Percentiles rank a stretch among this genome's conserved stretches.
Conservation (phyloP, 1,140 invertebrate species). For the Drosophila baimaii region DNA sequence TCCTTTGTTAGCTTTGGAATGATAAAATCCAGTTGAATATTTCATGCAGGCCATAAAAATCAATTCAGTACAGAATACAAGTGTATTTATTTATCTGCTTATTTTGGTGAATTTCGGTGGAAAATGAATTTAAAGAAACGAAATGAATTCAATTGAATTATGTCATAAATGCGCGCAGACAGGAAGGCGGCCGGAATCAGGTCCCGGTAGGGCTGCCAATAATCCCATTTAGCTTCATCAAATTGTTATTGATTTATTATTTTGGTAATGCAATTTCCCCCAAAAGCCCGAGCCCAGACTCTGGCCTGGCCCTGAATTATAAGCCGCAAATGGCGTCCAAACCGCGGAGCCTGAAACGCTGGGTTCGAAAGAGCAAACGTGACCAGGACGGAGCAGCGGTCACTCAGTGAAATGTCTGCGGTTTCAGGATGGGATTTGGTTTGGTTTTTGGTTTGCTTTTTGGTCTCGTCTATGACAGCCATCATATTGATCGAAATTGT, state of each 20-base stretch:
- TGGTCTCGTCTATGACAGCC: not conserved
- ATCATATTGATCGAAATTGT: constrained; percentile 6
- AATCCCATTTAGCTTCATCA: constrained; percentile 72
- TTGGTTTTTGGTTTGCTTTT: constrained; percentile 12
- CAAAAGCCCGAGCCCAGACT: not conserved
- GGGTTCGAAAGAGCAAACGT: constrained; percentile 34
- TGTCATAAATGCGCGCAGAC: constrained; percentile 65
- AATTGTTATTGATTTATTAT: constrained; percentile 80
- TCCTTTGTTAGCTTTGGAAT: constrained; percentile 43
- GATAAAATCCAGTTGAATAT: constrained; percentile 61
- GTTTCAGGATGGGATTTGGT: constrained; percentile 29
- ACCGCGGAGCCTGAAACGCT: constrained; percentile 27
- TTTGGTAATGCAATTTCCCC: constrained; percentile 77
- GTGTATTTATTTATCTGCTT: constrained; percentile 38
- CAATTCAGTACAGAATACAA: constrained; percentile 54
- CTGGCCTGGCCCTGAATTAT: constrained; percentile 34
- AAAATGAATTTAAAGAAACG: constrained; percentile 67
- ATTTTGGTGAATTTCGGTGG: constrained; percentile 19
- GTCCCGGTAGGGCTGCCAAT: constrained; percentile 58
- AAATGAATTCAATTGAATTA: constrained; percentile 80
- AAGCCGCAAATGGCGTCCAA: constrained; percentile 42
- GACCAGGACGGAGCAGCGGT: constrained; percentile 28
- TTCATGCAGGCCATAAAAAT: constrained; percentile 65
- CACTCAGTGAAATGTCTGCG: constrained; percentile 58
- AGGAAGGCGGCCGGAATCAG: constrained; percentile 2